Evolutionary conservation across 2,797 vertebrate species (phyloP), one percentile per base, ranked within the genome.

Genomic region (Australoheros facetus): DNA sequence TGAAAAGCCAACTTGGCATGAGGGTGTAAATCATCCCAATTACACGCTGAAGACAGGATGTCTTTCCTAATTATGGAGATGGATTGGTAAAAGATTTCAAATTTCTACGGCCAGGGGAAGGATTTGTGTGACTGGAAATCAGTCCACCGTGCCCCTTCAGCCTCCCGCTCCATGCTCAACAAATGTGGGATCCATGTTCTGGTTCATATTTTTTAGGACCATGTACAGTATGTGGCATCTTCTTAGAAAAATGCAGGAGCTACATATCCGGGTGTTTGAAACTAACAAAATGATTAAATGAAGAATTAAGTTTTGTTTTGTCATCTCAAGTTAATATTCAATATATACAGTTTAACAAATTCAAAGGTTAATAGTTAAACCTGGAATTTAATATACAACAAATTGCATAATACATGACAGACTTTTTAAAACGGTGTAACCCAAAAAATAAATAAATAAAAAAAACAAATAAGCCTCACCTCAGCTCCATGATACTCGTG

Each of bases 401-500:
- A 42, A 39, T 66, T 48, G 39, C 23, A 48, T 48, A 48, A 66
- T 48, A 66, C 42, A 7, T 66, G 62, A 48, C 39, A 48, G 23
- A 30, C 16, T 12, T 66, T 28, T 14, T 19, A 6, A 5, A 34
- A 10, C 19, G 34, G 13, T 71, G 28, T 0, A 34, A 16, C 11
- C 4, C 39, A 34, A 62, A 34, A 34, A 37, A 37, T 2, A 37
- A 37, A 37, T 2, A 37, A 11, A 3, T 39, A 10, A 37, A 75
- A 26, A 37, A 32, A 59, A 12, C 28, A 23, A 32, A 28, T 32
- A 14, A 77, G 17, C 28, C 87, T 73, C 82, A 99, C 98, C 98
- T 97, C 62, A 99, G 96, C 92, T 99, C 98, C 94, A 99, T 96
- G 88, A 99, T 97, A 69, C 97, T 99, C 11, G 97, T 98, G 80